A percentile compares a stretch with the other conserved stretches of the same genome.
These are phyloP conservation scores for Aphaenogaster floridana DNA, from an alignment of 1,140 invertebrate species.

Conservation along the genomic window DNA sequence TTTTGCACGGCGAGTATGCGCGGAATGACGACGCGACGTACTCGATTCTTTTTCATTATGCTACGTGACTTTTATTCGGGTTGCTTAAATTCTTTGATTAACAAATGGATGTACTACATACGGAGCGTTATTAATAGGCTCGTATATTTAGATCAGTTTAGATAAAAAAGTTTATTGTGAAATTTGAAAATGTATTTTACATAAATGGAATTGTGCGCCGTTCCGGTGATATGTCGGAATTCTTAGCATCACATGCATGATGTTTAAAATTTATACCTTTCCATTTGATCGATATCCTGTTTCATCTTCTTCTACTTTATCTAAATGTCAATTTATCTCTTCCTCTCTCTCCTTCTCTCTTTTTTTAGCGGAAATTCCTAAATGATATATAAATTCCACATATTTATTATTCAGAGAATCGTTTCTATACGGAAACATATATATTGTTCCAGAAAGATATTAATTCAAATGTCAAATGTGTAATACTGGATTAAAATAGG, in stretches of 20 bases:
- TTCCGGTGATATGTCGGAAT: neutral
- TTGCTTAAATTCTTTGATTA: constrained; percentile 18
- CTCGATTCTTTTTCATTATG: constrained; percentile 20
- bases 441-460: neutral
- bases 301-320: neutral
- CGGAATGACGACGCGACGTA: constrained; percentile 19
- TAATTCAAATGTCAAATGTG: constrained; percentile 2
- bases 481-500: neutral
- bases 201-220: neutral
- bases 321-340: neutral
- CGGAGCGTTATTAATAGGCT: neutral
- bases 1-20: neutral
- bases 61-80: neutral
- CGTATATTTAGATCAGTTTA: neutral
- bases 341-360: neutral
- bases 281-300: neutral
- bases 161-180: neutral
- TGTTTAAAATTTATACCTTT: neutral
- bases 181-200: neutral
- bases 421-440: neutral
- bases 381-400: neutral
- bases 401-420: neutral
- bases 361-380: neutral
- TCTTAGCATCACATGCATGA: neutral
- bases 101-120: neutral